These are phyloP conservation scores for Acanthosepion lycidas DNA, from an alignment of 2,888 invertebrate species.

Conservation along the genomic window DNA sequence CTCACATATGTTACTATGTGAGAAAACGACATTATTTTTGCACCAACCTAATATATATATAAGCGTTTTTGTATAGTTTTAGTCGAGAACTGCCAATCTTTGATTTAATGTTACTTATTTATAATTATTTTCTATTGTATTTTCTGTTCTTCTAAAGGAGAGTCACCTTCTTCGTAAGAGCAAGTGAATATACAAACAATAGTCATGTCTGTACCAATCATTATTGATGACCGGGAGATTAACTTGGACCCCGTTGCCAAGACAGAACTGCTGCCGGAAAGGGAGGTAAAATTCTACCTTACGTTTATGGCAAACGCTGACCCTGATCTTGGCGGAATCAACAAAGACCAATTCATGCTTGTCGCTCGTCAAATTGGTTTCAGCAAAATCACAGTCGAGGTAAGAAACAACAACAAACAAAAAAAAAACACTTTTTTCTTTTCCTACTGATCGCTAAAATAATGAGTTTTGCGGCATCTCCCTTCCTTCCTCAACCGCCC, in stretches of 20 bases:
- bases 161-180: not conserved
- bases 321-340: not conserved
- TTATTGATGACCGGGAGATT: slow-evolving; percentile 24
- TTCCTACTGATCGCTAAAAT: too few species aligned
- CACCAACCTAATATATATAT: too few species aligned
- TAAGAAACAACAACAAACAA: not conserved
- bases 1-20: too few species aligned
- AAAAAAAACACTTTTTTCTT: too few species aligned
- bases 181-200: not conserved
- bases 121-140: not conserved
- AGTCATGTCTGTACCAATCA: not conserved
- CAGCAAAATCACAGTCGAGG: slow-evolving; percentile 38
- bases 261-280: slow-evolving; percentile 24
- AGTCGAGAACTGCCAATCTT: not conserved
- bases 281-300: slow-evolving; percentile 39
- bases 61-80: too few species aligned
- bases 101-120: not conserved
- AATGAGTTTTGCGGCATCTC: too few species aligned
- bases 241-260: slow-evolving; percentile 43
- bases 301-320: not conserved
- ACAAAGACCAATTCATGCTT: slow-evolving; percentile 34
- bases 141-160: not conserved
- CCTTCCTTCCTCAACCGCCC: not conserved
- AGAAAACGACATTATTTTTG: too few species aligned
- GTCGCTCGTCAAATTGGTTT: slow-evolving; percentile 24